Evolutionary conservation across 2,113 vertebrate genomes (phyloP).

Genomic region (Microtus ochrogaster): DNA sequence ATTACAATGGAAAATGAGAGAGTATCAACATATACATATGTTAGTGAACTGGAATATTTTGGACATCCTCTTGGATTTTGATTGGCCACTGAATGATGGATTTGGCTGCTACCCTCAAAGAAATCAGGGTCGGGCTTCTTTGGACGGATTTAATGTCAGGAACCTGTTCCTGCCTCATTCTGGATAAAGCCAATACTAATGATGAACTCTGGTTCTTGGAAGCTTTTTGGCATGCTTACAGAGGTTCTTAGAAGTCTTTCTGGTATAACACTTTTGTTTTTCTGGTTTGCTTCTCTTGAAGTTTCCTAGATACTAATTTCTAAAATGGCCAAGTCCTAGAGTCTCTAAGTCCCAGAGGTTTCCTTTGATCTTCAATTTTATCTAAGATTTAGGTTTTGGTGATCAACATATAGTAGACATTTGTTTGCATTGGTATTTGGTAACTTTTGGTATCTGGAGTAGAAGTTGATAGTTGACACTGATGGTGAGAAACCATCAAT

Average conservation of each 20-base stretch:
- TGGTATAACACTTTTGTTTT: background rate
- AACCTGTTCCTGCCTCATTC: slow-evolving; percentile 59
- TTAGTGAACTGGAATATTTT: slow-evolving; percentile 64
- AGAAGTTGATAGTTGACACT: background rate
- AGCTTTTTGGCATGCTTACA: slow-evolving; percentile 44
- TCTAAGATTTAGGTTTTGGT: background rate
- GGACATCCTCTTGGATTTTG: slow-evolving; percentile 69
- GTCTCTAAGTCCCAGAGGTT: background rate
- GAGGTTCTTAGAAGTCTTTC: slow-evolving; percentile 64
- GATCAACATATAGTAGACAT: background rate
- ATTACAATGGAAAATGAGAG: slow-evolving; percentile 58
- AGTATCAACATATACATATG: slow-evolving; percentile 65
- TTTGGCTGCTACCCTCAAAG: slow-evolving; percentile 76
- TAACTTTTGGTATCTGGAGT: background rate
- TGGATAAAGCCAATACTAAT: slow-evolving; percentile 41
- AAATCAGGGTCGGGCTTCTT: slow-evolving; percentile 76
- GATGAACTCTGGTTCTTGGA: background rate
- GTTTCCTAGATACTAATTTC: slow-evolving; percentile 25
- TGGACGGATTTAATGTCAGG: slow-evolving; percentile 81
- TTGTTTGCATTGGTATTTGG: background rate
- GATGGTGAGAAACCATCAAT: background rate
- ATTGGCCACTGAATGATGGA: slow-evolving; percentile 81
- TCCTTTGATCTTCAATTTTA: slow-evolving; percentile 1
- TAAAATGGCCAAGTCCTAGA: background rate
- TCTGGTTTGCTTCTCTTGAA: slow-evolving; percentile 42